phyloP scores from a whole-genome alignment of 2,113 vertebrate genomes.

The Pleuronectes platessa region DNA sequence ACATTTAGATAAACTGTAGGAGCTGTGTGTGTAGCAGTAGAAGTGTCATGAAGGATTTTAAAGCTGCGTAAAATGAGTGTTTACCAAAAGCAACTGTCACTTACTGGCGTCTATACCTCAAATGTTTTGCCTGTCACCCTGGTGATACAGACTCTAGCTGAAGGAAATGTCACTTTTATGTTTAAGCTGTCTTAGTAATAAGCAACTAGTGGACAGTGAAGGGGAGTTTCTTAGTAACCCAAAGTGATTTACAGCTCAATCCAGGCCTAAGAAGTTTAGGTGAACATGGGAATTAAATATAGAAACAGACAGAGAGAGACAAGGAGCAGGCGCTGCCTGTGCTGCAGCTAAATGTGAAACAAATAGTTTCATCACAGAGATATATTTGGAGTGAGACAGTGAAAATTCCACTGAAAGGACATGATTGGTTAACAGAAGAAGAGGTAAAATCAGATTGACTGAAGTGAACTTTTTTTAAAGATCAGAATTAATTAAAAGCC shows the following conservation, averaged over 20 bases:
- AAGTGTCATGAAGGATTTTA: not conserved
- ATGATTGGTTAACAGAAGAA: no score
- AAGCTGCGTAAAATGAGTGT: not conserved
- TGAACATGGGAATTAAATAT: slow-evolving; percentile 4
- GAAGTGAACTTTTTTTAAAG: no score
- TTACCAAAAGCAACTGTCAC: not conserved
- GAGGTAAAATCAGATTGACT: no score
- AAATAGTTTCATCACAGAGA: no score
- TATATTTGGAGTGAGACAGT: no score
- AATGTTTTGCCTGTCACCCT: not conserved
- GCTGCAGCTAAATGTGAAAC: no score
- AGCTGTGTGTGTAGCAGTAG: not conserved
- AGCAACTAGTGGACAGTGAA: slow-evolving; percentile 17
- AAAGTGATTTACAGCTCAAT: not conserved
- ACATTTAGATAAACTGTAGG: not conserved
- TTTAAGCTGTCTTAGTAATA: slow-evolving; percentile 7
- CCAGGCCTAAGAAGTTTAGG: not conserved
- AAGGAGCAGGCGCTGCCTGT: not conserved
- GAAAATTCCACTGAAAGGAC: no score
- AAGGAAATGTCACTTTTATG: slow-evolving; percentile 33
- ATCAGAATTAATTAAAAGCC: slow-evolving; percentile 31
- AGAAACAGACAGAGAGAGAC: not conserved
- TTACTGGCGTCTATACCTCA: not conserved
- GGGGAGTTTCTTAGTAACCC: not conserved
- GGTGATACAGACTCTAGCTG: not conserved